Percentiles rank a stretch among this genome's conserved stretches.
Conservation (phyloP, 92 coral and sea anemone genomes). For the Parazoanthus atlanticus region DNA sequence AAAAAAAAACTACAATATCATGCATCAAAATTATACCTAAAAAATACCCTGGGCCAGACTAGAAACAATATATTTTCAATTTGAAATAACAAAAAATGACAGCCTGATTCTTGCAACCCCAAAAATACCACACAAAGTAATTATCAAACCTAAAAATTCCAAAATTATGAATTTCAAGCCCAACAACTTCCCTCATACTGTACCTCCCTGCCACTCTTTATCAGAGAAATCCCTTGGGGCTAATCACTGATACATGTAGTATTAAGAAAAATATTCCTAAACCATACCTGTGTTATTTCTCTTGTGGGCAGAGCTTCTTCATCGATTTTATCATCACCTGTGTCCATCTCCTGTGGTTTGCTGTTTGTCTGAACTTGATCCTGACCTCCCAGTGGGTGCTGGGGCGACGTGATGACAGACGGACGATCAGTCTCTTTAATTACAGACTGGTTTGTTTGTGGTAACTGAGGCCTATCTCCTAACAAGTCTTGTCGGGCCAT, state of each 20-base stretch:
- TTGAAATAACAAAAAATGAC: too few species aligned
- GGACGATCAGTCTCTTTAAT: background rate
- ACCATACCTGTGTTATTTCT: background rate
- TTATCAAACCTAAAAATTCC: too few species aligned
- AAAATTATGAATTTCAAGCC: too few species aligned
- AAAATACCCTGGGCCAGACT: too few species aligned
- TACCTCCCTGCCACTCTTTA: too few species aligned
- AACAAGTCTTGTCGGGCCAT: background rate
- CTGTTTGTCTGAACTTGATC: background rate
- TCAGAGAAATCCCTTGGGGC: background rate
- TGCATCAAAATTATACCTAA: too few species aligned
- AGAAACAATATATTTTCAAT: too few species aligned
- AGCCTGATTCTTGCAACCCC: too few species aligned
- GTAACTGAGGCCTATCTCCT: background rate
- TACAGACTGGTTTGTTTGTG: background rate
- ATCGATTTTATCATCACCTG: background rate
- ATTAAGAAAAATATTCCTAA: too few species aligned
- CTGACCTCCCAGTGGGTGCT: background rate
- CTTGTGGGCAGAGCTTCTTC: background rate
- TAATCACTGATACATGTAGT: background rate
- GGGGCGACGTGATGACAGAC: background rate
- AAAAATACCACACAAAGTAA: too few species aligned
- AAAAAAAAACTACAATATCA: too few species aligned
- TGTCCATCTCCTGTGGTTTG: conserved; percentile 8
- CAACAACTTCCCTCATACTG: too few species aligned